Conservation (phyloP, 2,888 invertebrate genomes). For the Coecobrya sp. region DNA sequence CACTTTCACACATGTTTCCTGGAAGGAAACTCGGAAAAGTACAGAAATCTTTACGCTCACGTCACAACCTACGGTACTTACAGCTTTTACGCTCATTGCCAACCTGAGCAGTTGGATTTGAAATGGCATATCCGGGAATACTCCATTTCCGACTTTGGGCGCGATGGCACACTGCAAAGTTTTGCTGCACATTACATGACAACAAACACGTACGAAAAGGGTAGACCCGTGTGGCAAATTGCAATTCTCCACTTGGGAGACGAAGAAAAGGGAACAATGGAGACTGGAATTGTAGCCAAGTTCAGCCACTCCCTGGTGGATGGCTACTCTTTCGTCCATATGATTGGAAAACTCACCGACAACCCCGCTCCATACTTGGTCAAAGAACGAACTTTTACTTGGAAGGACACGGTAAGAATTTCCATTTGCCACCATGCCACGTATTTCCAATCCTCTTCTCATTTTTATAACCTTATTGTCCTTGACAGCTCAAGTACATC, state of each 20-base stretch:
- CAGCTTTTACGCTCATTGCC: slow-evolving; percentile 68
- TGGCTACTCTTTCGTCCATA: slow-evolving; percentile 80
- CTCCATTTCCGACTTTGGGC: slow-evolving; percentile 46
- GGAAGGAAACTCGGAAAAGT: slow-evolving; percentile 58
- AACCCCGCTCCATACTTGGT: slow-evolving; percentile 78
- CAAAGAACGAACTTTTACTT: slow-evolving; percentile 40
- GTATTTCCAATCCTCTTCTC: background rate
- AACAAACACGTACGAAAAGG: slow-evolving; percentile 69
- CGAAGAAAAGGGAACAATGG: slow-evolving; percentile 58
- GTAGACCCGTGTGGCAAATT: slow-evolving; percentile 77
- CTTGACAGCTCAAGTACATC: slow-evolving; percentile 64
- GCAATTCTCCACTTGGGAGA: slow-evolving; percentile 64
- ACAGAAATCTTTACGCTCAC: slow-evolving; percentile 77
- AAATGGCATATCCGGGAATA: slow-evolving; percentile 77
- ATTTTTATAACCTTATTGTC: background rate
- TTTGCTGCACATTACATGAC: slow-evolving; percentile 80
- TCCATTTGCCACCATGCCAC: background rate
- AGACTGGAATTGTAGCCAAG: slow-evolving; percentile 79
- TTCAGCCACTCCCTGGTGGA: slow-evolving; percentile 79
- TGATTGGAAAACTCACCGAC: slow-evolving; percentile 76
- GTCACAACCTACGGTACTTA: slow-evolving; percentile 68
- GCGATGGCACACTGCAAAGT: slow-evolving; percentile 67
- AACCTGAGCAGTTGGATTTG: slow-evolving; percentile 65
- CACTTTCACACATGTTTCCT: slow-evolving; percentile 80
- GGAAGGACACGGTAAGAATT: slow-evolving; percentile 66